A percentile compares a stretch with the other conserved stretches of the same genome.
Evolutionary conservation across 2,888 invertebrate species (phyloP).

Genomic region (Pseudolycoriella hygida): DNA sequence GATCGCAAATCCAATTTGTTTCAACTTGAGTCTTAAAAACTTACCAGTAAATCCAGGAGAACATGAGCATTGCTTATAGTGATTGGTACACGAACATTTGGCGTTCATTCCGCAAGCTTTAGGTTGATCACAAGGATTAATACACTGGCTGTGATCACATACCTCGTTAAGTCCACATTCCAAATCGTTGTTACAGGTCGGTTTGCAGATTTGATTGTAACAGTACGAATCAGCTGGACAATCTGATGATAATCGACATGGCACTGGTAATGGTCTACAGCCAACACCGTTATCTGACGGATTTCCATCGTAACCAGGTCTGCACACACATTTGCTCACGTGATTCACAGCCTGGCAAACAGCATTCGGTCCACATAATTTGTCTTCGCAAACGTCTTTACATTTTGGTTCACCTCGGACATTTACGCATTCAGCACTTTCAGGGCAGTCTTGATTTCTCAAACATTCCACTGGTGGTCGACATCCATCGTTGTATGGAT

Average conservation of each 20-base stretch:
- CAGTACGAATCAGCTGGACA: conserved; percentile 69
- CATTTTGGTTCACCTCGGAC: conserved; percentile 61
- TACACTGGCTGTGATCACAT: conserved; percentile 66
- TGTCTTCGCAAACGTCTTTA: conserved; percentile 61
- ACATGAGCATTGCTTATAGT: conserved; percentile 64
- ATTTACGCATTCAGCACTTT: conserved; percentile 56
- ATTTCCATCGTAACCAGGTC: conserved; percentile 59
- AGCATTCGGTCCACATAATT: conserved; percentile 64
- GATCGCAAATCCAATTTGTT: too few species aligned
- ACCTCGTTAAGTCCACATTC: conserved; percentile 66
- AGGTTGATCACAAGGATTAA: conserved; percentile 57
- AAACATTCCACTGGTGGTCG: conserved; percentile 65
- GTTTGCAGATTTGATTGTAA: conserved; percentile 61
- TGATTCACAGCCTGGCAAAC: conserved; percentile 66
- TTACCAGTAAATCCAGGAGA: conserved; percentile 75
- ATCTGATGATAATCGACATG: conserved; percentile 51
- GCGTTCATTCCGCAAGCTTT: conserved; percentile 74
- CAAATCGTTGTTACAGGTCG: conserved; percentile 57
- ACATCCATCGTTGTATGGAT: conserved; percentile 72
- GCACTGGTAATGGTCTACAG: conserved; percentile 55
- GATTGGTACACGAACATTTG: conserved; percentile 50
- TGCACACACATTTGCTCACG: conserved; percentile 59
- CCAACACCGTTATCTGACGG: conserved; percentile 49
- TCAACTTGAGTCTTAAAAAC: too few species aligned
- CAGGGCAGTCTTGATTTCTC: conserved; percentile 62